Evolutionary conservation across 2,888 invertebrate species (phyloP).

Genomic region (Drosophila koepferae): DNA sequence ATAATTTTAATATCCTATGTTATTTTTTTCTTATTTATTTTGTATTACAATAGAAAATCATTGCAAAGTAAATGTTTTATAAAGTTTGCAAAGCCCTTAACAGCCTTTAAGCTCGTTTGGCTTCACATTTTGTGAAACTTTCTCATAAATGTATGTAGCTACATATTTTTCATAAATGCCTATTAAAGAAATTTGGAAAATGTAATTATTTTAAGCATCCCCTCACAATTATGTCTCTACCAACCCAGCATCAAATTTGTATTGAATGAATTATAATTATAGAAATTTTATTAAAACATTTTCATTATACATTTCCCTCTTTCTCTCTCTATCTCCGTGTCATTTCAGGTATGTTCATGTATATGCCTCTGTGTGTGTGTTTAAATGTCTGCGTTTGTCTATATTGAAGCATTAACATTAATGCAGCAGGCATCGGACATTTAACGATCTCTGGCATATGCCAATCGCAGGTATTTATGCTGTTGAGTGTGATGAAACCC

Average conservation of each 20-base stretch:
- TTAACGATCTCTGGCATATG: slow-evolving; percentile 56
- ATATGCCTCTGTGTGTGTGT: not conserved
- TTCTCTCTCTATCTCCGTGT: slow-evolving; percentile 16
- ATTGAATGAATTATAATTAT: slow-evolving; percentile 40
- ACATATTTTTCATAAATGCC: not conserved
- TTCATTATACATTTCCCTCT: slow-evolving; percentile 2
- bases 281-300: slow-evolving; percentile 45
- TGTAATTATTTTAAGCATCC: not conserved
- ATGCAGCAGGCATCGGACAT: slow-evolving; percentile 37
- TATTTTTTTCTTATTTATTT: too few relatives aligned
- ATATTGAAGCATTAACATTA: slow-evolving; percentile 52
- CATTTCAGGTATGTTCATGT: slow-evolving; percentile 49
- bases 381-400: slow-evolving; percentile 8
- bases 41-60: too few relatives aligned
- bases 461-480: slow-evolving; percentile 56
- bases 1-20: too few relatives aligned
- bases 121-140: not conserved
- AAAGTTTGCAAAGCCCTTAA: too few relatives aligned
- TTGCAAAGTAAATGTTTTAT: too few relatives aligned
- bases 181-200: not conserved
- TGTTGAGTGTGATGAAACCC: slow-evolving; percentile 47
- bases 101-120: not conserved
- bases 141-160: not conserved
- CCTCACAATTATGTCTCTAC: not conserved
- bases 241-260: not conserved